Conservation (phyloP, 1,140 invertebrate genomes). For the Reticulitermes speratus region DNA sequence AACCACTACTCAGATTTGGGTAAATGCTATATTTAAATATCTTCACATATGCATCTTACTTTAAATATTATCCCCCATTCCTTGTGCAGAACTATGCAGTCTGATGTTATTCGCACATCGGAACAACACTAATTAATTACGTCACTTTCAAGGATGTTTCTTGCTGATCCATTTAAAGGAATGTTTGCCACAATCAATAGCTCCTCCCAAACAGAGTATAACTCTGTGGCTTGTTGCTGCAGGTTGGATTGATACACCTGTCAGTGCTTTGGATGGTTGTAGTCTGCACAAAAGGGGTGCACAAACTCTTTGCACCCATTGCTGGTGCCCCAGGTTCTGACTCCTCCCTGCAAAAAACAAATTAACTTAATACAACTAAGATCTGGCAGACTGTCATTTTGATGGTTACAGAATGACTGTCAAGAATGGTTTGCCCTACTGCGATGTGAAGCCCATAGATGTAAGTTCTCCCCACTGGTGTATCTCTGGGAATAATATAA, state of each 20-base stretch:
- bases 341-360: slow-evolving; percentile 38
- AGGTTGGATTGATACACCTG: slow-evolving; percentile 88
- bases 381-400: background rate
- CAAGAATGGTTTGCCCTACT: background rate
- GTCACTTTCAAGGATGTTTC: too few relatives aligned
- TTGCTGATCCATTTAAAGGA: too few relatives aligned
- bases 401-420: background rate
- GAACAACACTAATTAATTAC: too few relatives aligned
- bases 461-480: background rate
- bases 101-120: too few relatives aligned
- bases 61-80: too few relatives aligned
- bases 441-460: background rate
- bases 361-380: background rate
- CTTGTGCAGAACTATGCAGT: too few relatives aligned
- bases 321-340: slow-evolving; percentile 78
- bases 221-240: slow-evolving; percentile 74
- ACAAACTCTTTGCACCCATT: slow-evolving; percentile 98
- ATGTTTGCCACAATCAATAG: slow-evolving; percentile 61
- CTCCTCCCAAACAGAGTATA: slow-evolving; percentile 96
- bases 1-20: too few relatives aligned
- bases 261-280: slow-evolving; percentile 56
- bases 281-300: slow-evolving; percentile 93
- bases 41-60: too few relatives aligned
- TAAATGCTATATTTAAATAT: too few relatives aligned
- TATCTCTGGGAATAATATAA: background rate